A percentile compares a stretch with the other conserved stretches of the same genome.
These are phyloP conservation scores for Semicossyphus pulcher DNA, from an alignment of 2,113 vertebrate genomes.

Conservation along the genomic window DNA sequence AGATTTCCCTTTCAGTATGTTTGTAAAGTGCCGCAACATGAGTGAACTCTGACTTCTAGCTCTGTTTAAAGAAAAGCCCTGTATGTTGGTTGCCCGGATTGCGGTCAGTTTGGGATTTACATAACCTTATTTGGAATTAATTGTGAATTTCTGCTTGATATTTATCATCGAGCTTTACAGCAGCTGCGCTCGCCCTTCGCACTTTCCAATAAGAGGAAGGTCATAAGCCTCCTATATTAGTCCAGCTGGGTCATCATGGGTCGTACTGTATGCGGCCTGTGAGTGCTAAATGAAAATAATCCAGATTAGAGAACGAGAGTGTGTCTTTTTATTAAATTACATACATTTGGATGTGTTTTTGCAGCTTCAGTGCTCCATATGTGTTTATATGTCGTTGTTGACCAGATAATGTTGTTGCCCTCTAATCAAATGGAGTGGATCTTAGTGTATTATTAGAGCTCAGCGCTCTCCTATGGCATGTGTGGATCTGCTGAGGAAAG, in stretches of 20 bases:
- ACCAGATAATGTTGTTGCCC: constrained; percentile 49
- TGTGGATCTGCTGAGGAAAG: constrained; percentile 73
- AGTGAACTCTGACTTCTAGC: constrained; percentile 49
- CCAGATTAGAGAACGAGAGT: constrained; percentile 31
- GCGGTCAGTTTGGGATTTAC: constrained; percentile 61
- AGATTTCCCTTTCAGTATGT: constrained; percentile 31
- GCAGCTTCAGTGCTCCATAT: constrained; percentile 35
- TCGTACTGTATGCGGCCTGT: constrained; percentile 38
- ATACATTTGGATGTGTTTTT: constrained; percentile 34
- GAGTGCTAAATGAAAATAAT: constrained; percentile 50
- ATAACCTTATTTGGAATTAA: constrained; percentile 71
- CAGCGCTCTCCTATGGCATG: constrained; percentile 51
- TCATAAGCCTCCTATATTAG: constrained; percentile 42
- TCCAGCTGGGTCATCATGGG: constrained; percentile 37
- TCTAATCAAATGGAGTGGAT: constrained; percentile 74
- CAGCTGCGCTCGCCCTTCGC: constrained; percentile 38
- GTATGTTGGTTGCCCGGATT: constrained; percentile 59
- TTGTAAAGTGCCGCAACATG: constrained; percentile 45
- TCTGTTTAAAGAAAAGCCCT: constrained; percentile 58
- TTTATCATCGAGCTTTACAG: constrained; percentile 63
- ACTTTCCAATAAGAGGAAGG: constrained; percentile 54
- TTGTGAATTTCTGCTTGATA: constrained; percentile 54
- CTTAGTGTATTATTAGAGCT: constrained; percentile 61
- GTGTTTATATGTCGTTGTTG: constrained; percentile 47
- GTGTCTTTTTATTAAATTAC: constrained; percentile 40